A percentile compares a stretch with the other conserved stretches of the same genome.
Evolutionary conservation across 2,888 invertebrate species (phyloP).

Genomic region (Drosophila meridionalis): DNA sequence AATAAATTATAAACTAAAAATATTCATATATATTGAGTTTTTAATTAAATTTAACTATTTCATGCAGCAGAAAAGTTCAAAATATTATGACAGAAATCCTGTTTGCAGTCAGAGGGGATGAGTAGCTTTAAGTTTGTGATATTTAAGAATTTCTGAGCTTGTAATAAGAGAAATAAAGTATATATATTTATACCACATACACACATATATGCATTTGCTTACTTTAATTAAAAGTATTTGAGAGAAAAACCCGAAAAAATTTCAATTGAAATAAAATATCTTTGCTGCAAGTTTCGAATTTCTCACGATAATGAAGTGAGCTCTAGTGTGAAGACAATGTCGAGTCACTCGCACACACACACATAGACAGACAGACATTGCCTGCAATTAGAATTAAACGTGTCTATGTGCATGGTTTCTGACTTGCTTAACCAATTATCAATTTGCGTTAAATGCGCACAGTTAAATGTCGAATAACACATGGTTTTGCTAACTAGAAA

Average conservation of each 20-base stretch:
- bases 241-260: background rate
- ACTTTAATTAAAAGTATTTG: background rate
- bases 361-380: constrained; percentile 11
- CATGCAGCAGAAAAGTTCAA: background rate
- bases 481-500: constrained; percentile 31
- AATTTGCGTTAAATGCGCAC: constrained; percentile 75
- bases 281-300: constrained; percentile 38
- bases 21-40: too few relatives aligned
- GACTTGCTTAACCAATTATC: constrained; percentile 68
- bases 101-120: background rate
- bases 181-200: background rate
- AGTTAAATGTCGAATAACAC: constrained; percentile 71
- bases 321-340: constrained; percentile 8
- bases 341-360: constrained; percentile 17
- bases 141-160: background rate
- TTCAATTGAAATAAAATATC: constrained; percentile 5
- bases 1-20: background rate
- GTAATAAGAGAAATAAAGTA: background rate
- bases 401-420: constrained; percentile 35
- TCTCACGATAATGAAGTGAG: constrained; percentile 58
- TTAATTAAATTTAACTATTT: background rate
- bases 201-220: too few relatives aligned
- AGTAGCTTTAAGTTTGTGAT: background rate
- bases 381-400: constrained; percentile 64
- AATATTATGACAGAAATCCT: background rate